A percentile compares a stretch with the other conserved stretches of the same genome.
phyloP scores from a whole-genome alignment of 2,113 vertebrate genomes.

The Sceloporus undulatus region DNA sequence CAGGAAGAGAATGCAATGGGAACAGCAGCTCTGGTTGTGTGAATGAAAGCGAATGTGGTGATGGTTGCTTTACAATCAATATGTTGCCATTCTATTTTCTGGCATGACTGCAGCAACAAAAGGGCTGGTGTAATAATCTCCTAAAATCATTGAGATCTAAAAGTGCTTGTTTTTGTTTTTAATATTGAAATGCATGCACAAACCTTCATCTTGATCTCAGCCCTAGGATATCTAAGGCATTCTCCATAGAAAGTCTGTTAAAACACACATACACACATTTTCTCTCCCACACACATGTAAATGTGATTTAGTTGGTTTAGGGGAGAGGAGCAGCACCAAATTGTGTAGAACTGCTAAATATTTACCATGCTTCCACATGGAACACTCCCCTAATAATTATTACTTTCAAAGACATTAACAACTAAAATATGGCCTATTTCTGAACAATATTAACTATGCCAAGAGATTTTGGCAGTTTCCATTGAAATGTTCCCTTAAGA shows the following conservation, averaged over 20 bases:
- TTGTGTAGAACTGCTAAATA: neutral
- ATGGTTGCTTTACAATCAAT: too few relatives aligned
- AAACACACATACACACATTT: too few relatives aligned
- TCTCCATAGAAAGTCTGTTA: neutral
- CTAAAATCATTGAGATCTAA: neutral
- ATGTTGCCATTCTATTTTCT: too few relatives aligned
- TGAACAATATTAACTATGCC: neutral
- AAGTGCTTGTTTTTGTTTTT: neutral
- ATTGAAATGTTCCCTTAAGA: constrained; percentile 2
- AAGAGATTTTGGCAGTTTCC: constrained; percentile 5
- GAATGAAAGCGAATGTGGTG: too few relatives aligned
- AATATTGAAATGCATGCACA: neutral
- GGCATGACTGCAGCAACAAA: too few relatives aligned
- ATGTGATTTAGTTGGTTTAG: too few relatives aligned
- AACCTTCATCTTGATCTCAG: neutral
- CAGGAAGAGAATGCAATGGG: too few relatives aligned
- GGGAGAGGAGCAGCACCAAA: neutral
- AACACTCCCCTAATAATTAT: neutral
- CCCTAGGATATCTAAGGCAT: neutral
- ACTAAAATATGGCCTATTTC: neutral
- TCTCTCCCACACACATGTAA: too few relatives aligned
- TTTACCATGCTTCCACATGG: neutral
- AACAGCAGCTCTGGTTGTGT: too few relatives aligned
- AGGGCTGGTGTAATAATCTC: too few relatives aligned
- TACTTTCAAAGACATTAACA: neutral